phyloP scores from a whole-genome alignment of 2,113 vertebrate species.

The Silurus asotus region DNA sequence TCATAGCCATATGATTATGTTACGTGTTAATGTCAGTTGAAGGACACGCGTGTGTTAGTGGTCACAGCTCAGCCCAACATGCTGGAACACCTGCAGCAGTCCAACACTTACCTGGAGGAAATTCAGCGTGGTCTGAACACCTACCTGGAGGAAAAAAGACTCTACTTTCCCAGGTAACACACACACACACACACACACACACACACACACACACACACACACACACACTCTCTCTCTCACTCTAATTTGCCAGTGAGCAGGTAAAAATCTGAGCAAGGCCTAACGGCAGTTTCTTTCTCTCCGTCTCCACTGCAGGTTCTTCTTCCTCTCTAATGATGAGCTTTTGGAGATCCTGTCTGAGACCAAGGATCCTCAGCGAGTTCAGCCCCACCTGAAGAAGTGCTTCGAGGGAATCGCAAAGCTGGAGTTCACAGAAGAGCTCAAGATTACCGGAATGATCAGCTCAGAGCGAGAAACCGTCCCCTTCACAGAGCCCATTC shows the following conservation, averaged over 20 bases:
- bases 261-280: neutral
- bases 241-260: too few species aligned
- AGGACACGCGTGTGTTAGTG: constrained; percentile 72
- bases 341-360: constrained; percentile 91
- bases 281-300: neutral
- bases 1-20: neutral
- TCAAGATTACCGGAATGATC: constrained; percentile 86
- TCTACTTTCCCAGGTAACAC: constrained; percentile 82
- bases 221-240: neutral
- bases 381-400: constrained; percentile 92
- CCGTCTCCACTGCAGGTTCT: constrained; percentile 75
- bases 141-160: constrained; percentile 86
- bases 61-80: constrained; percentile 73
- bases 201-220: constrained; percentile 5
- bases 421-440: constrained; percentile 79
- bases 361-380: constrained; percentile 88
- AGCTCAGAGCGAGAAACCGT: constrained; percentile 88
- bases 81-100: constrained; percentile 81
- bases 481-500: constrained; percentile 79
- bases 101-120: constrained; percentile 81
- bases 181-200: neutral
- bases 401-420: constrained; percentile 93
- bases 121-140: constrained; percentile 84
- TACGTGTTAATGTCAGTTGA: constrained; percentile 58
- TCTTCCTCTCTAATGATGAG: constrained; percentile 91